phyloP scores from a whole-genome alignment of 2,888 invertebrate genomes.

The Polydrusus pterygomalis region DNA sequence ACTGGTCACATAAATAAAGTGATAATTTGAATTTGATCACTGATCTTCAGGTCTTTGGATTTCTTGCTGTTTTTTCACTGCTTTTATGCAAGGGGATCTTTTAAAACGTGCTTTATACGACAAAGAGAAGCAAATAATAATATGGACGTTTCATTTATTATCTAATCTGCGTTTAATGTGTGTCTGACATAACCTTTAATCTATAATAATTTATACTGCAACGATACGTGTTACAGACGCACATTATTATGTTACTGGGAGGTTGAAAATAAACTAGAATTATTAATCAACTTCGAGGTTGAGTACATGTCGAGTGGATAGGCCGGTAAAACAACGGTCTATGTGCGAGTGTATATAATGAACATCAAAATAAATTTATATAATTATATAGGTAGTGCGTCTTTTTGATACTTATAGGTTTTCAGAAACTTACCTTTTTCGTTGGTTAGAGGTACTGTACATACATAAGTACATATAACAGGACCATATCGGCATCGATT shows the following conservation, averaged over 20 bases:
- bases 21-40: neutral
- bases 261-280: neutral
- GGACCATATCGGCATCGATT: too few relatives aligned
- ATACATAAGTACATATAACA: too few relatives aligned
- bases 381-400: too few relatives aligned
- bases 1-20: neutral
- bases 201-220: conserved; percentile 4
- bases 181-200: conserved; percentile 21
- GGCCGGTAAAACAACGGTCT: neutral
- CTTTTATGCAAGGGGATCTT: too few relatives aligned
- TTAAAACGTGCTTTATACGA: too few relatives aligned
- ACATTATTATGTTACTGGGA: neutral
- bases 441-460: too few relatives aligned
- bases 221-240: neutral
- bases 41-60: neutral
- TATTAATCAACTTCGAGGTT: neutral
- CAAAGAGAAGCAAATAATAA: too few relatives aligned
- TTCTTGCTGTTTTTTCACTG: too few relatives aligned
- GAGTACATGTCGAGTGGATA: neutral
- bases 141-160: too few relatives aligned
- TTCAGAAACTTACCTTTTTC: too few relatives aligned
- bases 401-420: too few relatives aligned
- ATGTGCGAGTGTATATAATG: neutral
- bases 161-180: neutral
- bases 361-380: too few relatives aligned